Base-by-base conservation (phyloP, 2,113 vertebrate genomes). In the Pelvicachromis taeniatus region DNA sequence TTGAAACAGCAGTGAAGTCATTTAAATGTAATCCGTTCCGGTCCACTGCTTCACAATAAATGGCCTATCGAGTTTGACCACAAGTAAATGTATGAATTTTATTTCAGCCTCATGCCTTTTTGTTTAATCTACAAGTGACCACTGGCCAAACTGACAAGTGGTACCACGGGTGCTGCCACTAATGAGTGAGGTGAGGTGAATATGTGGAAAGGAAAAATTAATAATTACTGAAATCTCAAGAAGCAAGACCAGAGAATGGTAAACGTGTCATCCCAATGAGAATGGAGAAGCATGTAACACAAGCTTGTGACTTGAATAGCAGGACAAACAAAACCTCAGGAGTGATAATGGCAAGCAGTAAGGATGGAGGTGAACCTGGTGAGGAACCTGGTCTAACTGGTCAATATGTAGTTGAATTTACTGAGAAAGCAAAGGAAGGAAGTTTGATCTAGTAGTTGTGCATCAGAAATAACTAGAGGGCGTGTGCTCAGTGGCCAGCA, bases 1-100 rank as follows among this genome's bases (percentile, higher is more conserved):
- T 58, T 29, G 1, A 61, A 61, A 1, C 56, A 58, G 26, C 55
- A 59, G 26, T 59, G 56, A 31, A 58, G 55, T 58, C 2, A 0
- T 0, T 58, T 0, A 58, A 21, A 31, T 0, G 0, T 58, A 31
- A 31, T 58, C 14, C 16, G 4, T 58, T 58, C 26, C 14, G 3
- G 26, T 9, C 56, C 56, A 58, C 56, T 58, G 56, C 7, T 0
- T 5, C 56, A 58, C 56, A 31, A 16, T 56, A 56, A 56, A 26
- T 8, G 26, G 54, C 6, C 54, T 56, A 56, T 56, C 0, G 4
- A 31, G 56, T 58, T 26, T 58, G 56, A 33, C 16, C 29, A 59
- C 29, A 59, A 59, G 29, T 59, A 16, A 58, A 31, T 59, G 56
- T 31, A 10, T 59, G 29, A 6, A 59, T 4, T 59, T 59, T 33